A percentile compares a stretch with the other conserved stretches of the same genome.
Conservation (phyloP, 2,888 invertebrate species). For the Clitarchus hookeri region DNA sequence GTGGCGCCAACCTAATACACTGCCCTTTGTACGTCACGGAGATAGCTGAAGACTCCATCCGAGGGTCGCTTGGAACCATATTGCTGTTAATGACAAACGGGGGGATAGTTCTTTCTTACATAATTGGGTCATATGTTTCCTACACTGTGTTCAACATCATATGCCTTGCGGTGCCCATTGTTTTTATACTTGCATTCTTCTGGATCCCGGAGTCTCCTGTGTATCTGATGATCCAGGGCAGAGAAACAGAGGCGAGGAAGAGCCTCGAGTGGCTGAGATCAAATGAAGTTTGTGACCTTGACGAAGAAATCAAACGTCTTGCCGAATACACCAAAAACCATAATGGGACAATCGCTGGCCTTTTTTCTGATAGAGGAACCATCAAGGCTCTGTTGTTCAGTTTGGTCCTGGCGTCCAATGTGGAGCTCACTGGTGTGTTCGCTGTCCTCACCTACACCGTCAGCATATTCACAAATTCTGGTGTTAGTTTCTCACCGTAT, state of each 20-base stretch:
- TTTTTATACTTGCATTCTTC: slow-evolving; percentile 57
- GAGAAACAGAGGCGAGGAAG: slow-evolving; percentile 54
- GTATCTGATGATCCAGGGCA: slow-evolving; percentile 55
- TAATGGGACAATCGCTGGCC: slow-evolving; percentile 50
- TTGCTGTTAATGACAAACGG: slow-evolving; percentile 60
- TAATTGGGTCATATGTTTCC: slow-evolving; percentile 57
- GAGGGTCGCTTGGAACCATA: slow-evolving; percentile 63
- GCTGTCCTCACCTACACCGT: slow-evolving; percentile 53
- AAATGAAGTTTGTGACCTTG: slow-evolving; percentile 44
- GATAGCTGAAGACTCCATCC: slow-evolving; percentile 60
- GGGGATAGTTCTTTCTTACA: slow-evolving; percentile 57
- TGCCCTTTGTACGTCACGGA: slow-evolving; percentile 67
- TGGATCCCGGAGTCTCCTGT: slow-evolving; percentile 66
- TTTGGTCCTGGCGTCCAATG: slow-evolving; percentile 52
- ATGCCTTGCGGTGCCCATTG: slow-evolving; percentile 57
- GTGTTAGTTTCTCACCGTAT: slow-evolving; percentile 47
- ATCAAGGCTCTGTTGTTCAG: slow-evolving; percentile 52
- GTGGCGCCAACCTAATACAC: slow-evolving; percentile 60
- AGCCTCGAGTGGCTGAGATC: slow-evolving; percentile 49
- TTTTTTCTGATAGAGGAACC: slow-evolving; percentile 52
- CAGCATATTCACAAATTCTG: slow-evolving; percentile 50
- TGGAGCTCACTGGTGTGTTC: slow-evolving; percentile 56
- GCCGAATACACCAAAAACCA: background rate
- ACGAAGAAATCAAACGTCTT: slow-evolving; percentile 46
- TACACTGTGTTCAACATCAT: slow-evolving; percentile 60